Percentiles rank a stretch among this genome's conserved stretches.
These are phyloP conservation scores for Fringilla coelebs DNA, from an alignment of 2,797 vertebrate genomes.

Conservation along the genomic window DNA sequence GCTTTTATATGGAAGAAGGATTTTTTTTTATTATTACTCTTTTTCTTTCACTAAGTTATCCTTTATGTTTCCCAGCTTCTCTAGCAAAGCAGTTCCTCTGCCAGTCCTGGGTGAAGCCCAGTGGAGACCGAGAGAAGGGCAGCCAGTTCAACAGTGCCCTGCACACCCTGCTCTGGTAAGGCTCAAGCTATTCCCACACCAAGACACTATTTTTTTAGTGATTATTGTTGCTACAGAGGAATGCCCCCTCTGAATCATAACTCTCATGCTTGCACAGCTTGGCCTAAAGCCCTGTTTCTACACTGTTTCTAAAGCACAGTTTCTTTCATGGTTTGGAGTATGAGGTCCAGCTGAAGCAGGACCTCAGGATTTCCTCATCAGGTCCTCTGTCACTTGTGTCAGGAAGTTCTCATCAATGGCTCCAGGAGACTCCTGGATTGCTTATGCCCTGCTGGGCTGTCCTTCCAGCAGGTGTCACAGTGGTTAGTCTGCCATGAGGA, in stretches of 20 bases:
- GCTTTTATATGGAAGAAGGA: background rate
- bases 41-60: background rate
- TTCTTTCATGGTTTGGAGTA: background rate
- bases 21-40: background rate
- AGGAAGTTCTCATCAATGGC: background rate
- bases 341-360: background rate
- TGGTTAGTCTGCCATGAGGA: background rate
- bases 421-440: background rate
- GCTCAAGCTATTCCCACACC: background rate
- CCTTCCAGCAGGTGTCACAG: background rate
- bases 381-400: background rate
- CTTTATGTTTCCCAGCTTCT: constrained; percentile 74
- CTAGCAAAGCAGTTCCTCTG: constrained; percentile 87
- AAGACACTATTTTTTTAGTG: background rate
- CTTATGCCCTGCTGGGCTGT: background rate
- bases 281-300: background rate
- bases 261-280: background rate
- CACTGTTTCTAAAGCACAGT: background rate
- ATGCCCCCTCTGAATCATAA: background rate
- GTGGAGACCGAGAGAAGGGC: constrained; percentile 83
- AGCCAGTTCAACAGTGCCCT: constrained; percentile 84
- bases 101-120: constrained; percentile 83
- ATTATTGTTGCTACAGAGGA: background rate
- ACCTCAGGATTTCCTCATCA: background rate
- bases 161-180: constrained; percentile 85